These are phyloP conservation scores for Elanoides forficatus DNA, from an alignment of 2,113 vertebrate genomes.

Conservation along the genomic window DNA sequence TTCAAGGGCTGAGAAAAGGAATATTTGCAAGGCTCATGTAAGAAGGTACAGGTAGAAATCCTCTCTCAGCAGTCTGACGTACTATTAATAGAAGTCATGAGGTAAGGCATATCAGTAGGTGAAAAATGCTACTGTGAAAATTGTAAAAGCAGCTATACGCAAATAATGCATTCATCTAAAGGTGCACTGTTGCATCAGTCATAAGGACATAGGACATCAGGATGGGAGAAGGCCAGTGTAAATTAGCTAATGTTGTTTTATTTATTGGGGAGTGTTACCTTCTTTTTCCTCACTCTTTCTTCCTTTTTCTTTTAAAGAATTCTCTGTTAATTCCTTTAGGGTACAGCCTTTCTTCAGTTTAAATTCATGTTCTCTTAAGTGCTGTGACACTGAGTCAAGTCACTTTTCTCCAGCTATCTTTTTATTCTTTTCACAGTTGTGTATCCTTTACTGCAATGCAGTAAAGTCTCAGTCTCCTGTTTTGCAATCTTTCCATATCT, in stretches of 20 bases:
- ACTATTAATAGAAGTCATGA: slow-evolving; percentile 49
- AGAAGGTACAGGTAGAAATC: background rate
- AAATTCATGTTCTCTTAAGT: background rate
- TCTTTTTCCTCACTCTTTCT: background rate
- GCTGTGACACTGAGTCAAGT: background rate
- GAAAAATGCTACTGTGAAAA: slow-evolving; percentile 61
- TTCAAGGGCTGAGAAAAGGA: background rate
- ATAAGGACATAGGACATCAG: background rate
- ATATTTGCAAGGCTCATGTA: background rate
- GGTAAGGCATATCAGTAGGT: slow-evolving; percentile 38
- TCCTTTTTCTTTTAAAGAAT: background rate
- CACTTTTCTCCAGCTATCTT: background rate
- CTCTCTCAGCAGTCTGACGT: background rate
- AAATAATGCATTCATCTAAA: background rate
- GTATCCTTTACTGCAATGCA: slow-evolving; percentile 15
- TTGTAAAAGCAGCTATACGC: background rate
- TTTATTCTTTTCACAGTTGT: background rate
- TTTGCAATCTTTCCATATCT: background rate
- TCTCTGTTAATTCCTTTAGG: background rate
- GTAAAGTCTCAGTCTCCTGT: background rate
- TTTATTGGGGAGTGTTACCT: background rate
- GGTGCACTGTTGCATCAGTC: slow-evolving; percentile 20
- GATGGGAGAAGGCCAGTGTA: slow-evolving; percentile 15
- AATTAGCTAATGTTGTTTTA: background rate
- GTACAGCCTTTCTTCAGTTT: background rate